phyloP scores from a whole-genome alignment of 2,888 invertebrate genomes.

The Scaptomyza polygonia region DNA sequence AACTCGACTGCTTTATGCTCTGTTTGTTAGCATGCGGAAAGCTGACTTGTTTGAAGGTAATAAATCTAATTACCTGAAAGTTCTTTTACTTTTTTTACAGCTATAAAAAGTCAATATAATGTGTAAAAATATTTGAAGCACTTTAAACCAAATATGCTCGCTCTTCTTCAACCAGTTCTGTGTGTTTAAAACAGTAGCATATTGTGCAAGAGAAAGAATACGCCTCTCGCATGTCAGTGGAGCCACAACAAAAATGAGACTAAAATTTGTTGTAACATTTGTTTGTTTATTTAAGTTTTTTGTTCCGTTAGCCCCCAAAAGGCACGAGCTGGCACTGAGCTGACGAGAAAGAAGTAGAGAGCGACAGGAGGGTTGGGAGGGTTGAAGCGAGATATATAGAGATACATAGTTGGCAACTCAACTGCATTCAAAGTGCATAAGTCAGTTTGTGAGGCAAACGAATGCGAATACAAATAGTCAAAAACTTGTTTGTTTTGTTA shows the following conservation, averaged over 20 bases:
- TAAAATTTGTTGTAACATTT: slow-evolving; percentile 65
- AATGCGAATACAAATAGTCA: slow-evolving; percentile 31
- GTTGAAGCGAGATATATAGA: slow-evolving; percentile 9
- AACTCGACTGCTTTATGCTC: not conserved
- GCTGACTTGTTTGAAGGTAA: not conserved
- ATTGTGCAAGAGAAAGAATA: slow-evolving; percentile 38
- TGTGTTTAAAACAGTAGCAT: slow-evolving; percentile 23
- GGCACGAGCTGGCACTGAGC: slow-evolving; percentile 14
- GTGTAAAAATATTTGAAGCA: not conserved
- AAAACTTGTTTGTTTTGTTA: slow-evolving; percentile 48
- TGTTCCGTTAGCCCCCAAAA: slow-evolving; percentile 18
- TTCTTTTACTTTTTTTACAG: too few species aligned
- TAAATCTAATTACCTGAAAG: not conserved
- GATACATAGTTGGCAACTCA: slow-evolving; percentile 61
- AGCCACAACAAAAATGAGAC: slow-evolving; percentile 58
- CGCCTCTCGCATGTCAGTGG: slow-evolving; percentile 50
- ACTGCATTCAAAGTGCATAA: slow-evolving; percentile 74
- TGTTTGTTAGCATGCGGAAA: not conserved
- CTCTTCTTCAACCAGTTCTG: not conserved
- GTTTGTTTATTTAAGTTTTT: slow-evolving; percentile 26
- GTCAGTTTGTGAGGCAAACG: slow-evolving; percentile 61
- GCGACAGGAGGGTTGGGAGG: not conserved
- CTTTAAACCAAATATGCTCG: not conserved
- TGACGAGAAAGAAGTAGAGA: not conserved
- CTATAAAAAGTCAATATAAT: not conserved